Conservation (phyloP, 1,140 invertebrate genomes). For the Belonocnema kinseyi region DNA sequence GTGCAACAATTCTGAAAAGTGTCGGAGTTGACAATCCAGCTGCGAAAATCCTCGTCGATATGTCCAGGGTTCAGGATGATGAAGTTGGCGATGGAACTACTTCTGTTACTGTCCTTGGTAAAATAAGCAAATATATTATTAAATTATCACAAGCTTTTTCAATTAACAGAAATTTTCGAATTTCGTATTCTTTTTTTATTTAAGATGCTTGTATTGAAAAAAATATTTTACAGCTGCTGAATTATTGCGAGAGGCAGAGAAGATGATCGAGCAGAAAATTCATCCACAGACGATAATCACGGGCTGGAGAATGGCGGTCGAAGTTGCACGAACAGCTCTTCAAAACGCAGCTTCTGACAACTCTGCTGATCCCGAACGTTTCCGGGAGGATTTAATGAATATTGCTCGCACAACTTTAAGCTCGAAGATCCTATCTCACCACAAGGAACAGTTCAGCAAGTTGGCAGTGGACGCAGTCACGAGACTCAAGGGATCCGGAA, state of each 20-base stretch:
- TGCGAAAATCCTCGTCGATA: slow-evolving; percentile 98
- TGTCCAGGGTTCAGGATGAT: slow-evolving; percentile 99
- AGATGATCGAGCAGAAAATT: slow-evolving; percentile 94
- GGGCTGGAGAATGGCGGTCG: slow-evolving; percentile 93
- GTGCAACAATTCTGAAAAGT: slow-evolving; percentile 97
- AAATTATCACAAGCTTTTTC: not conserved
- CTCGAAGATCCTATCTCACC: slow-evolving; percentile 98
- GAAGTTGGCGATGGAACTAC: slow-evolving; percentile 99
- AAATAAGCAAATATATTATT: slow-evolving; percentile 34
- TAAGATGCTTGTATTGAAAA: slow-evolving; percentile 30
- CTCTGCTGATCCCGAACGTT: slow-evolving; percentile 85
- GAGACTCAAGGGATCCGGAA: slow-evolving; percentile 95
- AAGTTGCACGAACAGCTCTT: slow-evolving; percentile 89
- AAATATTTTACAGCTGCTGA: slow-evolving; percentile 85
- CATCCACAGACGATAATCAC: slow-evolving; percentile 99
- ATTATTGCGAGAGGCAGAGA: slow-evolving; percentile 96
- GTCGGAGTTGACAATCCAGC: slow-evolving; percentile 99
- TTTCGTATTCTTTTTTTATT: slow-evolving; percentile 26
- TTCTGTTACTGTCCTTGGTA: slow-evolving; percentile 96
- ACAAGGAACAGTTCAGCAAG: slow-evolving; percentile 97
- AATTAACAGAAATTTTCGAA: not conserved
- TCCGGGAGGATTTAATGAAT: slow-evolving; percentile 94
- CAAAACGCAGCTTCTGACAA: slow-evolving; percentile 87
- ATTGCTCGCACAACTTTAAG: slow-evolving; percentile 98
- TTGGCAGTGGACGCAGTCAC: slow-evolving; percentile 97